Evolutionary conservation across 2,888 invertebrate species (phyloP).

Genomic region (Yponomeuta cagnagella): DNA sequence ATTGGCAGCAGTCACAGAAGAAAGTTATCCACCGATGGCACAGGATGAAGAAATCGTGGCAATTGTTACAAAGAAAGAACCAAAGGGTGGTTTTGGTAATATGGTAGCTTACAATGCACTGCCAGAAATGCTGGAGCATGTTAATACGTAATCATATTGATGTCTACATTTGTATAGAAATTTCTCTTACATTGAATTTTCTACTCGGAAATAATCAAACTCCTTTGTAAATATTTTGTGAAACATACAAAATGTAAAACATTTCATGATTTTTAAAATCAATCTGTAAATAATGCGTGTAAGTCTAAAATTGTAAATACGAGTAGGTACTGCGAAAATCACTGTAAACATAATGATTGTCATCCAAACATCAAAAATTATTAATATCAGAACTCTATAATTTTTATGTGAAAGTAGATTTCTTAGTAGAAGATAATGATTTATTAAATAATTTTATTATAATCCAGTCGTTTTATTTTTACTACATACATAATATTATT

Average conservation of each 20-base stretch:
- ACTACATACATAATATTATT: neutral
- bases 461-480: neutral
- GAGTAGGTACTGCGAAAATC: neutral
- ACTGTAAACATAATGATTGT: slow-evolving; percentile 17
- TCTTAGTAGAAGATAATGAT: slow-evolving; percentile 65
- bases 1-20: slow-evolving; percentile 35
- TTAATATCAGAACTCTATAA: slow-evolving; percentile 53
- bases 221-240: too few species aligned
- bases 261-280: too few species aligned
- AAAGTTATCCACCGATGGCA: slow-evolving; percentile 61
- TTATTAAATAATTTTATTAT: slow-evolving; percentile 53
- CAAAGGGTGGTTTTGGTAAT: slow-evolving; percentile 60
- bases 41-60: slow-evolving; percentile 69
- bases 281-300: slow-evolving; percentile 1
- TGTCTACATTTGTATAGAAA: slow-evolving; percentile 3
- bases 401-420: slow-evolving; percentile 64
- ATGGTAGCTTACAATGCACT: slow-evolving; percentile 72
- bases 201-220: neutral
- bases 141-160: slow-evolving; percentile 37
- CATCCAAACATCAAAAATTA: neutral
- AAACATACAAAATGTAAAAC: too few species aligned
- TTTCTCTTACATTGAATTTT: neutral
- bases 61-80: slow-evolving; percentile 70
- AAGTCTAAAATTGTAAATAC: slow-evolving; percentile 5
- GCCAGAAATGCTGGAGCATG: slow-evolving; percentile 70